Conservation (phyloP, 1,140 invertebrate genomes). For the Euwallacea fornicatus region DNA sequence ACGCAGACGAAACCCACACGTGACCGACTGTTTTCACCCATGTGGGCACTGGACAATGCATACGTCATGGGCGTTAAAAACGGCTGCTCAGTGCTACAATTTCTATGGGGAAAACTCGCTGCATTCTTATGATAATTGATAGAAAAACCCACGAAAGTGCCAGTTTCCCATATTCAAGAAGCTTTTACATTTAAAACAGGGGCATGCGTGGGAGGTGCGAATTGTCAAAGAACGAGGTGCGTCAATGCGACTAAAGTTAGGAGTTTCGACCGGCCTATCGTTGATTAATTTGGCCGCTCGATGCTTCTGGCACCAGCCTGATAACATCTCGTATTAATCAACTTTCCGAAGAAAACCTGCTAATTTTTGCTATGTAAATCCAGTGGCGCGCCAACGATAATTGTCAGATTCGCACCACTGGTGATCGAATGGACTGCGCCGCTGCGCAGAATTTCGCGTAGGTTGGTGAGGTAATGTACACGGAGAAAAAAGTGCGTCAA, state of each 20-base stretch:
- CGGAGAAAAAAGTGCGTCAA: background rate
- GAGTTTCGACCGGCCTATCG: no score
- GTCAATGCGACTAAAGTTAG: no score
- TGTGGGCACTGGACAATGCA: background rate
- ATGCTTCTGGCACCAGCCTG: no score
- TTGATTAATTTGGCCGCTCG: no score
- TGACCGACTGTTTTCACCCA: background rate
- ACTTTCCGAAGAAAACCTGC: no score
- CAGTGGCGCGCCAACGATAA: no score
- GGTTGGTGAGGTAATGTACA: background rate
- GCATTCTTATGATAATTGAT: background rate
- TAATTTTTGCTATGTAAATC: no score
- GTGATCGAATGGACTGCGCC: background rate
- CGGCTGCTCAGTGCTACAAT: background rate
- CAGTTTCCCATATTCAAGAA: background rate
- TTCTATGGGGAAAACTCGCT: background rate
- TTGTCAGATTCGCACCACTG: no score
- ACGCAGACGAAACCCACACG: background rate
- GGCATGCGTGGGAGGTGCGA: no score
- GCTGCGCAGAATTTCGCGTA: conserved; percentile 7
- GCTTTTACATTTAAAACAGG: no score
- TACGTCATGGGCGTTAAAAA: background rate
- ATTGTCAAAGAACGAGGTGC: no score
- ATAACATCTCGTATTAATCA: no score
- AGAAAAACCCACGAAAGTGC: background rate